Evolutionary conservation across 2,797 vertebrate genomes (phyloP).

Genomic region (Myotis pilosus): DNA sequence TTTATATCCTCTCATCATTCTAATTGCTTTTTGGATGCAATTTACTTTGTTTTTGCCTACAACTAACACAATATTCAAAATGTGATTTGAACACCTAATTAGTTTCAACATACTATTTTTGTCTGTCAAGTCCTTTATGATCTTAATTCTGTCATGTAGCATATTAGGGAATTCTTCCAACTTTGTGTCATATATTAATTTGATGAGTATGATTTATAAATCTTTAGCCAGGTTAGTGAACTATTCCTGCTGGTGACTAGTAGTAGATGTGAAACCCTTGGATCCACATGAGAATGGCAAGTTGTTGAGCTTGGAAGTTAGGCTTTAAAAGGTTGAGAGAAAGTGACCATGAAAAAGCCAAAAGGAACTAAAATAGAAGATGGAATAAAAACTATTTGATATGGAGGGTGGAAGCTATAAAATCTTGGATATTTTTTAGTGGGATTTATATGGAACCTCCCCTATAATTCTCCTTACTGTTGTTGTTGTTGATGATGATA

Average conservation of each 20-base stretch:
- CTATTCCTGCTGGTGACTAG: background rate
- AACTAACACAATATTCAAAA: constrained; percentile 30
- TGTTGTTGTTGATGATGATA: background rate
- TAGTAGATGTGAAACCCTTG: background rate
- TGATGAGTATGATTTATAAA: constrained; percentile 7
- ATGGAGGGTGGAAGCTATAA: background rate
- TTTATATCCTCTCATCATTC: background rate
- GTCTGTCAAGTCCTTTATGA: constrained; percentile 34
- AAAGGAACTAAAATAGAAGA: background rate
- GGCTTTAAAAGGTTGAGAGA: background rate
- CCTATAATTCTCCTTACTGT: background rate
- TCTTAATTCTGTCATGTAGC: background rate
- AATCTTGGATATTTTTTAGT: background rate
- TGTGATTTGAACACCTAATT: constrained; percentile 18
- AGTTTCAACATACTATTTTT: constrained; percentile 39
- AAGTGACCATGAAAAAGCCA: background rate
- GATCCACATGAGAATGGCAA: background rate
- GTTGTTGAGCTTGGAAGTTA: background rate
- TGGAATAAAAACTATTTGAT: background rate
- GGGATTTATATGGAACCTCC: background rate
- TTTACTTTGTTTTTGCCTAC: constrained; percentile 26
- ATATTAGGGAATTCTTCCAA: constrained; percentile 31
- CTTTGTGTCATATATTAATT: background rate
- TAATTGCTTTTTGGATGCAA: background rate
- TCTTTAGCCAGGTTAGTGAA: background rate